Conservation (phyloP, 2,113 vertebrate genomes). For the Hydropotes inermis region DNA sequence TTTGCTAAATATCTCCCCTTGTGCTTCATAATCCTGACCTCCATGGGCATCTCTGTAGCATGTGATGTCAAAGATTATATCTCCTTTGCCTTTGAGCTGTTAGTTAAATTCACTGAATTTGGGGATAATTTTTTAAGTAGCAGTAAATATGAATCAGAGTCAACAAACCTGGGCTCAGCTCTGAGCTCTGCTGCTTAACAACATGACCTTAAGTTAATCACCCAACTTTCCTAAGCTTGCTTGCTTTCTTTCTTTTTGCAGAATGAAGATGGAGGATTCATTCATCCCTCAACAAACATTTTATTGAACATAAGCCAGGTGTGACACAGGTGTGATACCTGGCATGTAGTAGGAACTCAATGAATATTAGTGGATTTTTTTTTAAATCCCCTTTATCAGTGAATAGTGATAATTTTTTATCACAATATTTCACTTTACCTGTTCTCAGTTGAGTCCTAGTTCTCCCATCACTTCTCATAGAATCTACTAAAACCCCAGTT, state of each 20-base stretch:
- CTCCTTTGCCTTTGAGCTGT: neutral
- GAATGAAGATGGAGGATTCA: neutral
- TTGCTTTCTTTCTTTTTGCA: neutral
- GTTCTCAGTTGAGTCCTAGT: neutral
- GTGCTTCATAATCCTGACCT: neutral
- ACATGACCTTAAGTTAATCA: neutral
- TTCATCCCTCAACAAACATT: neutral
- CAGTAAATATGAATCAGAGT: neutral
- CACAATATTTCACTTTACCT: neutral
- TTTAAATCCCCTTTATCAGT: neutral
- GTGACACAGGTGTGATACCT: neutral
- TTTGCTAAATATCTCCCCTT: neutral
- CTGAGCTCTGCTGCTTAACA: neutral
- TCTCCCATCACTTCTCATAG: neutral
- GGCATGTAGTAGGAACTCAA: neutral
- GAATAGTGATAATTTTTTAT: neutral
- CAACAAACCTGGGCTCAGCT: neutral
- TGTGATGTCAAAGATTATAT: neutral
- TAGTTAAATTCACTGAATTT: neutral
- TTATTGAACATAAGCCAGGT: neutral
- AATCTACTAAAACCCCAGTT: neutral
- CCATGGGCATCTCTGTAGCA: neutral
- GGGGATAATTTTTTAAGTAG: neutral
- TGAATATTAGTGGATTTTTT: neutral
- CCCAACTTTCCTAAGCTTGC: neutral